Evolutionary conservation across 2,797 vertebrate genomes (phyloP), one percentile per base, ranked within the genome.

Genomic region (Salmo trutta): DNA sequence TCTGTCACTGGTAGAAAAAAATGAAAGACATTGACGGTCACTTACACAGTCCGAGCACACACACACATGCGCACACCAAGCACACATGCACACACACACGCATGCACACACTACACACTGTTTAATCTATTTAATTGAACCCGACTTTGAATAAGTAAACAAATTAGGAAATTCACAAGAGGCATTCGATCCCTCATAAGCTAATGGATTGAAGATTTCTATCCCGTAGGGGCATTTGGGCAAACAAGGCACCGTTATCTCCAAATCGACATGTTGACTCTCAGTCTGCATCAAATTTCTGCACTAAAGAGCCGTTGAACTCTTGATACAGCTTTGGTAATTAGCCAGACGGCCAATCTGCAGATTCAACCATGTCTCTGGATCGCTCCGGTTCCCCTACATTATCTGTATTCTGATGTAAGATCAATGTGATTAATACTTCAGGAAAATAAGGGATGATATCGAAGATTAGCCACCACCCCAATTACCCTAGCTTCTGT

Each of bases 131-230:
- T 92, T 93, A 93, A 95, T 93, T 93, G 90, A 92, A 91, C 81
- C 90, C 86, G 92, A 94, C 88, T 90, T 93, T 92, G 92, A 93
- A 93, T 94, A 92, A 91, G 91, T 92, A 94, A 94, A 94, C 89
- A 93, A 93, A 93, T 92, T 89, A 92, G 91, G 90, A 92, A 92
- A 94, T 92, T 93, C 88, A 92, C 90, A 90, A 84, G 91, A 90
- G 92, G 89, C 89, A 92, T 89, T 88, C 89, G 91, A 94, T 93
- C 92, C 89, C 89, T 87, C 83, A 85, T 88, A 76, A 47, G 86
- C 88, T 94, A 94, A 94, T 93, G 91, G 92, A 94, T 91, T 93
- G 91, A 89, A 92, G 92, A 94, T 94, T 93, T 91, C 91, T 92
- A 91, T 91, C 90, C 89, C 89, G 87, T 89, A 81, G 87, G 89